Evolutionary conservation across 2,113 vertebrate species (phyloP).

Genomic region (Xenotilapia caudafasciata): DNA sequence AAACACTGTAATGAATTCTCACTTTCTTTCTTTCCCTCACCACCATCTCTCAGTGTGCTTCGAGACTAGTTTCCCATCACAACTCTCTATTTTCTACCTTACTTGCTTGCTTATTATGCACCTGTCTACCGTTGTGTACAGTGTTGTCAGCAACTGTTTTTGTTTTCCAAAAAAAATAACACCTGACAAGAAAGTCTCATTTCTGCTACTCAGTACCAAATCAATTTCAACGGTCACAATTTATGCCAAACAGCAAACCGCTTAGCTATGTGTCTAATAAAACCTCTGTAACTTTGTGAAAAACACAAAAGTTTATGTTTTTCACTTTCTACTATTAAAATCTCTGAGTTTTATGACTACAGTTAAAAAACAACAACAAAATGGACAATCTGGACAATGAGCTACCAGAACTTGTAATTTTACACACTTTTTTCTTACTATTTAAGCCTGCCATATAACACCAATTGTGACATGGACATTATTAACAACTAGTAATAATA

Average conservation of each 20-base stretch:
- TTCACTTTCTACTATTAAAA: background rate
- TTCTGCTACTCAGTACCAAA: background rate
- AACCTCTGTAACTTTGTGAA: background rate
- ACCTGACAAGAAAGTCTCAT: background rate
- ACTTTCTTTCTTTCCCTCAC: background rate
- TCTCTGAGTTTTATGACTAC: background rate
- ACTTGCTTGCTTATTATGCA: background rate
- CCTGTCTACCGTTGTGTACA: background rate
- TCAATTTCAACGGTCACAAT: background rate
- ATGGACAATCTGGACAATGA: background rate
- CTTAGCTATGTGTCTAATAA: background rate
- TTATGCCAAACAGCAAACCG: background rate
- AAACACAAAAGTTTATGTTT: background rate
- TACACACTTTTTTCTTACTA: background rate
- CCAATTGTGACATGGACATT: background rate
- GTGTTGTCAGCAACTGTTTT: background rate
- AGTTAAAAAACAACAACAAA: background rate
- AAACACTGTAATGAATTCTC: background rate
- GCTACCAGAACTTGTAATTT: background rate
- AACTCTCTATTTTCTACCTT: background rate
- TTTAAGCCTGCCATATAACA: background rate
- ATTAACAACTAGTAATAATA: background rate
- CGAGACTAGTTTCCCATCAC: background rate
- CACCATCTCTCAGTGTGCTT: background rate
- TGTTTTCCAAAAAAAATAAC: background rate